Percentiles rank a stretch among this genome's conserved stretches.
phyloP scores from a whole-genome alignment of 2,888 invertebrate species.

The Drosophila stalkeri region DNA sequence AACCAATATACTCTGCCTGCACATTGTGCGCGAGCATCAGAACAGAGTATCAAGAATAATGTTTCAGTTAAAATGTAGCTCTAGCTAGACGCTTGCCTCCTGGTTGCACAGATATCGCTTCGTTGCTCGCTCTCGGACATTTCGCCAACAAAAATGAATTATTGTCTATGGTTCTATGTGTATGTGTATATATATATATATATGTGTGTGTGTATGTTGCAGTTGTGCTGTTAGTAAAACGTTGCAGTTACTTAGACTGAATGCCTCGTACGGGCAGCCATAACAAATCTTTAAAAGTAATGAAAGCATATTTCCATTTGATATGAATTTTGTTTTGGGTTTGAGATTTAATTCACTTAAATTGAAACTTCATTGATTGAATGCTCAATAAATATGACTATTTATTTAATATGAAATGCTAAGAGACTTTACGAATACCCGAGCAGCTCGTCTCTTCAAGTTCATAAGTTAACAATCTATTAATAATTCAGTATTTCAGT shows the following conservation, averaged over 20 bases:
- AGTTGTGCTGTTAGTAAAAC: slow-evolving; percentile 19
- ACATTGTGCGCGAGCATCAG: neutral
- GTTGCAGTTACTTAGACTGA: slow-evolving; percentile 17
- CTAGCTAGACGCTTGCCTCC: slow-evolving; percentile 37
- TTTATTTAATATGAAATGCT: neutral
- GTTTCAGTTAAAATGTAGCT: slow-evolving; percentile 54
- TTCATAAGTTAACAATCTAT: neutral
- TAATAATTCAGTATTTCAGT: neutral
- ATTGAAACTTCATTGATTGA: neutral
- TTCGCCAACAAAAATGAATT: slow-evolving; percentile 43
- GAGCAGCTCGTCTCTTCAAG: neutral
- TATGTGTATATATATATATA: neutral
- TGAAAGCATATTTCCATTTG: slow-evolving; percentile 2
- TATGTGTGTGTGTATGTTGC: slow-evolving; percentile 15
- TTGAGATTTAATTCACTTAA: neutral
- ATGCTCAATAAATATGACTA: neutral
- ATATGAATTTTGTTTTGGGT: neutral
- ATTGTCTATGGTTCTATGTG: slow-evolving; percentile 17
- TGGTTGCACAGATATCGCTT: slow-evolving; percentile 52
- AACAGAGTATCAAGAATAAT: slow-evolving; percentile 45
- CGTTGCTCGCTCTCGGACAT: slow-evolving; percentile 15
- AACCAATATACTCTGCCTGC: neutral
- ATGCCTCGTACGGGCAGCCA: slow-evolving; percentile 9
- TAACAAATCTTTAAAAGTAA: slow-evolving; percentile 21
- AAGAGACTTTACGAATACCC: neutral